These are phyloP conservation scores for Actenoides lindsayi DNA, from an alignment of 2,113 vertebrate genomes.

Conservation along the genomic window DNA sequence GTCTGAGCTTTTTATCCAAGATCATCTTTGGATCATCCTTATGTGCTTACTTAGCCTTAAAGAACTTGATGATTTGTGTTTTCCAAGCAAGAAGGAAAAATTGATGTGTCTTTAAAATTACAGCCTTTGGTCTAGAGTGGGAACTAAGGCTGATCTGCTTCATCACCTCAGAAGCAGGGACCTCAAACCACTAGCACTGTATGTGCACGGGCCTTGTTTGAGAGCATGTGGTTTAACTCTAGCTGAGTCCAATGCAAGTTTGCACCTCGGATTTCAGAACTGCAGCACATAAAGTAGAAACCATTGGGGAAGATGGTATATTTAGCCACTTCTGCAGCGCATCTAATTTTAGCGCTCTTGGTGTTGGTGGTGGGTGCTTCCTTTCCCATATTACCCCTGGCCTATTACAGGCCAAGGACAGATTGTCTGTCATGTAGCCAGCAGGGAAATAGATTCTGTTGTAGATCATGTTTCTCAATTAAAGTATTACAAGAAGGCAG, in stretches of 20 bases:
- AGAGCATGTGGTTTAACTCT: neutral
- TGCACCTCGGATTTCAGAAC: constrained; percentile 31
- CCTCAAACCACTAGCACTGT: neutral
- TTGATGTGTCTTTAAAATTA: constrained; percentile 26
- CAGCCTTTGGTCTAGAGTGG: constrained; percentile 4
- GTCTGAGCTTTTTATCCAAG: neutral
- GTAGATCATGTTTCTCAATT: constrained; percentile 88
- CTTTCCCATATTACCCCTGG: constrained; percentile 83
- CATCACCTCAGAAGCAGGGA: neutral
- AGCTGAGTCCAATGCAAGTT: neutral
- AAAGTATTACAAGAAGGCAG: constrained; percentile 78
- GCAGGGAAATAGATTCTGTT: constrained; percentile 81
- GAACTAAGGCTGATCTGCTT: neutral
- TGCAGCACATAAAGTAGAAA: constrained; percentile 68
- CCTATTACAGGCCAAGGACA: constrained; percentile 82
- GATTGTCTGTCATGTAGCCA: constrained; percentile 80
- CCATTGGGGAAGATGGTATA: constrained; percentile 79
- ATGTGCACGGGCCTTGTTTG: neutral
- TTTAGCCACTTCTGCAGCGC: constrained; percentile 80
- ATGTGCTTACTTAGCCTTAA: neutral
- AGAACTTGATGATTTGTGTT: constrained; percentile 15
- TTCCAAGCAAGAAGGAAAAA: constrained; percentile 48
- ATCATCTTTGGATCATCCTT: neutral
- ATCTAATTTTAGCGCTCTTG: constrained; percentile 84
- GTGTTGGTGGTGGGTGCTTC: constrained; percentile 76